Base-by-base conservation (phyloP, 2,113 vertebrate species). In the Seriola aureovittata region DNA sequence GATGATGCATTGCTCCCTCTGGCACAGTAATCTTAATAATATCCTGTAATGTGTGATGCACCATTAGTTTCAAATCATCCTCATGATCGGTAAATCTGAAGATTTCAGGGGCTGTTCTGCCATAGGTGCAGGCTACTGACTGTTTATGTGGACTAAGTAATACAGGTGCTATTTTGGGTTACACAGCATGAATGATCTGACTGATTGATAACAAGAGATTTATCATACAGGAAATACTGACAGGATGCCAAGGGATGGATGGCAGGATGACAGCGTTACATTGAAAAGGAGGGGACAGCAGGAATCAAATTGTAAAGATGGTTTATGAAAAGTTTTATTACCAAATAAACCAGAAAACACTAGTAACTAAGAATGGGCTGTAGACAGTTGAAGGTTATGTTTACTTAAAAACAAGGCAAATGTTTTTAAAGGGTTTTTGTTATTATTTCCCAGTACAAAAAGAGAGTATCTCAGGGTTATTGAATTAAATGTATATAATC, bases 91-190 rank as follows among this genome's bases (percentile, higher is more conserved):
- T 38, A 23, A 75, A 48, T 67, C 42, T 38, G 52, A 46, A 38
- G 8, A 32, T 50, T 52, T 40, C 36, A 36, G 25, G 36, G 12
- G 3, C 13, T 54, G 5, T 60, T 59, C 42, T 62, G 34, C 16
- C 3, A 12, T 2, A 54, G 19, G n/a, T 52, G 14, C 10, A 10
- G 25, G 8, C 25, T 36, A 4, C 14, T 19, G 25, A 11, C 63
- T n/a, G 14, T 59, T 40, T 75, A 70, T 3, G 1, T 71, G 21
- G 34, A 54, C 6, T 10, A 6, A 12, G 34, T 59, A 23, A 52
- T 59, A 23, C 14, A 74, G 57, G 29, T 79, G 38, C n/a, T 52
- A 6, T 38, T 84, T 60, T 11, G 50, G 38, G 69, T 64, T 50
- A 8, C 17, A 17, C 17, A 11, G 25, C 19, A 16, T 52, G 36